Conservation (phyloP, 2,888 invertebrate genomes). For the Aporophyla lueneburgensis region DNA sequence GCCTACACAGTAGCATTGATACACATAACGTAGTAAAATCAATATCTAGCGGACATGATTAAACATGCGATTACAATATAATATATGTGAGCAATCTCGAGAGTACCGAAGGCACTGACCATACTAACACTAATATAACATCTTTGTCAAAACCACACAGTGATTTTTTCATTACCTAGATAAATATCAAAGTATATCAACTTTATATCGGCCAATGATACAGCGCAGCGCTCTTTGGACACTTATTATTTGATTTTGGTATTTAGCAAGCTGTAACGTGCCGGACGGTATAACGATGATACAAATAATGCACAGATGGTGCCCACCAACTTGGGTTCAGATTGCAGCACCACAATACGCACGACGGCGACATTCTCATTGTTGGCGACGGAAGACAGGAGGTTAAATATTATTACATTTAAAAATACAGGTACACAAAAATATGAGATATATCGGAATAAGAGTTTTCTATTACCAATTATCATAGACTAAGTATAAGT, state of each 20-base stretch:
- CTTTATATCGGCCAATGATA: constrained; percentile 37
- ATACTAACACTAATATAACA: constrained; percentile 64
- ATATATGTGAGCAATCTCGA: constrained; percentile 81
- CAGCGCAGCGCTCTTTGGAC: constrained; percentile 48
- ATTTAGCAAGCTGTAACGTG: constrained; percentile 44
- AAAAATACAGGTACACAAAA: constrained; percentile 59
- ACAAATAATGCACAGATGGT: constrained; percentile 34
- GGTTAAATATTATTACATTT: constrained; percentile 43
- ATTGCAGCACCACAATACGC: constrained; percentile 57
- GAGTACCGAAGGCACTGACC: constrained; percentile 58
- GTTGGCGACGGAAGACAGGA: constrained; percentile 68
- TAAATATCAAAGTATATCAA: constrained; percentile 55
- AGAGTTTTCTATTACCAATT: constrained; percentile 39
- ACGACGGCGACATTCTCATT: constrained; percentile 52
- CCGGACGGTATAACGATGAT: constrained; percentile 44
- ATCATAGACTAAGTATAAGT: constrained; percentile 59
- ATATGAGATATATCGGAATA: constrained; percentile 53
- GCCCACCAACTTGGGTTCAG: constrained; percentile 31
- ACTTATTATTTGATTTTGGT: constrained; percentile 33
- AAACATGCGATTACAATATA: constrained; percentile 76
- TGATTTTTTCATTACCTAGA: constrained; percentile 55
- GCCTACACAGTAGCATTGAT: constrained; percentile 64
- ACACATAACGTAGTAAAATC: constrained; percentile 65
- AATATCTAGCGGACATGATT: constrained; percentile 65
- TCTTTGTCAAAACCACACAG: constrained; percentile 63